Conservation (phyloP, 2,113 vertebrate species). For the Gambusia affinis region DNA sequence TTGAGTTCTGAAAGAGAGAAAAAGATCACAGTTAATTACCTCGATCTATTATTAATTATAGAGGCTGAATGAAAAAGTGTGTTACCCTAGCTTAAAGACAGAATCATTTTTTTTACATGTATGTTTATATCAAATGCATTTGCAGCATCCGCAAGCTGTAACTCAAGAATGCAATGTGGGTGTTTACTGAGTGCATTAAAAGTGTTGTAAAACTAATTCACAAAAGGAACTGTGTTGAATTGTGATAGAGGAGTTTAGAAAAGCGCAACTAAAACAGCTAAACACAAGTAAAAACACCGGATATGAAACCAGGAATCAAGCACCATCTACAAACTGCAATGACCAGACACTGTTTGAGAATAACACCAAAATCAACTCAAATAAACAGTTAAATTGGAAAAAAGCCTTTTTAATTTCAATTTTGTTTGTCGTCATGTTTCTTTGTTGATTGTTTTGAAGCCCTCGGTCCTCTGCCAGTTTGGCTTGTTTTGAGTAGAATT, state of each 20-base stretch:
- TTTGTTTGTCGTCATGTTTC: neutral
- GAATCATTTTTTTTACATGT: neutral
- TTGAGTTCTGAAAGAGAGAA: conserved; percentile 87
- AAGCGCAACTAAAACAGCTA: neutral
- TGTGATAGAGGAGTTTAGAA: neutral
- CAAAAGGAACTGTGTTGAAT: neutral
- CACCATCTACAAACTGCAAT: neutral
- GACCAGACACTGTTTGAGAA: neutral
- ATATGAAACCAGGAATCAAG: neutral
- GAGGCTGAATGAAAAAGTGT: neutral
- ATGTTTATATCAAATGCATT: neutral
- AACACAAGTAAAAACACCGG: neutral
- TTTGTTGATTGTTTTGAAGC: neutral
- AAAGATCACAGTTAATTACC: conserved; percentile 42
- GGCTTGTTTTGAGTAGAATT: neutral
- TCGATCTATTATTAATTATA: conserved; percentile 23
- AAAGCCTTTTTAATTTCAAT: neutral
- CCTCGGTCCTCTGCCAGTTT: too few relatives aligned
- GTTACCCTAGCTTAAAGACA: neutral
- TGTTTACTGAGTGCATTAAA: neutral
- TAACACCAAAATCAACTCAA: neutral
- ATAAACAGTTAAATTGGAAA: neutral
- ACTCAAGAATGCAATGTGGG: neutral
- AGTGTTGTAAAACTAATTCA: neutral
- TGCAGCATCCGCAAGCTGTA: neutral